Percentiles rank a stretch among this genome's conserved stretches.
Evolutionary conservation across 1,140 invertebrate genomes (phyloP).

Genomic region (Pachypeltis micranthus): DNA sequence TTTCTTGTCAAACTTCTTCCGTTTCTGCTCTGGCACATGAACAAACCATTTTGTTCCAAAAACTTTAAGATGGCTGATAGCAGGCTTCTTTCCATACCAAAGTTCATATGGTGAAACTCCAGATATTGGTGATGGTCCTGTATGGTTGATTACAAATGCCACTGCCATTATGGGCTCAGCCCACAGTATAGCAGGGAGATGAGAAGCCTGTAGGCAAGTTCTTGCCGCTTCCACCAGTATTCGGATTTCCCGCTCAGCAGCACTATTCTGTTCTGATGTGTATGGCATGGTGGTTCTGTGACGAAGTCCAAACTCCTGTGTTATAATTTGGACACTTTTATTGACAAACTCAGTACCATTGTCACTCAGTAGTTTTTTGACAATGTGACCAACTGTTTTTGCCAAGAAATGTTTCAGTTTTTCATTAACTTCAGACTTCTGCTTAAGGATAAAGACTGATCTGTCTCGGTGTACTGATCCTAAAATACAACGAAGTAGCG

Average conservation of each 20-base stretch:
- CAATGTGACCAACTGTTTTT: background rate
- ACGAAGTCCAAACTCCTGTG: constrained; percentile 29
- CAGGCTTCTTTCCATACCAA: constrained; percentile 28
- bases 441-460: constrained; percentile 26
- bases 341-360: constrained; percentile 35
- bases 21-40: constrained; percentile 14
- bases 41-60: constrained; percentile 16
- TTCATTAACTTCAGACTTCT: constrained; percentile 30
- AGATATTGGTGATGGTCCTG: constrained; percentile 29
- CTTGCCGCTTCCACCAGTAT: constrained; percentile 29
- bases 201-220: constrained; percentile 30
- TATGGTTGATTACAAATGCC: constrained; percentile 33
- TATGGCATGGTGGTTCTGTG: constrained; percentile 35
- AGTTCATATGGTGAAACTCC: constrained; percentile 29
- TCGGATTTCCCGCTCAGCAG: constrained; percentile 34
- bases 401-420: constrained; percentile 17
- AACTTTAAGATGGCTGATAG: constrained; percentile 16
- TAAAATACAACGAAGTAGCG: constrained; percentile 31
- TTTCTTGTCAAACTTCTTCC: constrained; percentile 16
- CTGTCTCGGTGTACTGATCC: constrained; percentile 30
- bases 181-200: constrained; percentile 33
- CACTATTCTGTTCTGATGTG: constrained; percentile 39
- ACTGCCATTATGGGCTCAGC: constrained; percentile 35
- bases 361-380: constrained; percentile 32
- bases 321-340: background rate